Conservation (phyloP, 2,888 invertebrate genomes). For the Hemicrepidius hirtus region DNA sequence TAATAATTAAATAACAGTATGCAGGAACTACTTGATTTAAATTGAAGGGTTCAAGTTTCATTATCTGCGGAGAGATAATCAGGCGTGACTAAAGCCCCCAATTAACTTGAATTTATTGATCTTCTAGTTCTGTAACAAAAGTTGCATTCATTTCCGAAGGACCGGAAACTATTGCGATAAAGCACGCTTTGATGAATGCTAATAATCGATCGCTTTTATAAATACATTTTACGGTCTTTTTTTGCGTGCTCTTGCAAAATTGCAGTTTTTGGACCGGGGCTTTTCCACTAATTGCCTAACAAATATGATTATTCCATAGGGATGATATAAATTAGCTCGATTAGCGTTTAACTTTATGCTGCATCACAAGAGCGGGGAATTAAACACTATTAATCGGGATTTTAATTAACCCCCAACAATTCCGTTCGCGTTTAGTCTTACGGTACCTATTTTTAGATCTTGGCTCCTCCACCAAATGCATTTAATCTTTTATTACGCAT, state of each 20-base stretch:
- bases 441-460: too few relatives aligned
- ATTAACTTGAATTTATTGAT: conserved; percentile 22
- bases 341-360: neutral
- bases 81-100: conserved; percentile 11
- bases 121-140: conserved; percentile 13
- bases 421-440: too few relatives aligned
- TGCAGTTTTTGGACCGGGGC: conserved; percentile 11
- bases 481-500: too few relatives aligned
- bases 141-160: conserved; percentile 24
- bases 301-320: conserved; percentile 24
- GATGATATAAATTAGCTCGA: conserved; percentile 10
- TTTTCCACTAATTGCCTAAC: conserved; percentile 2
- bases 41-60: conserved; percentile 6
- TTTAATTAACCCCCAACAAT: too few relatives aligned
- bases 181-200: conserved; percentile 19
- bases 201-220: conserved; percentile 17
- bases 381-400: too few relatives aligned
- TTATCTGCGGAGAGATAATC: conserved; percentile 12
- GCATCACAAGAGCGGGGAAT: too few relatives aligned
- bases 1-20: too few relatives aligned
- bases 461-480: too few relatives aligned
- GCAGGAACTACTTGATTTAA: too few relatives aligned
- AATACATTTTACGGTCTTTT: neutral
- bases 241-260: neutral
- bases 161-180: conserved; percentile 17